These are phyloP conservation scores for Philaenus spumarius DNA, from an alignment of 1,140 invertebrate species.

Conservation along the genomic window DNA sequence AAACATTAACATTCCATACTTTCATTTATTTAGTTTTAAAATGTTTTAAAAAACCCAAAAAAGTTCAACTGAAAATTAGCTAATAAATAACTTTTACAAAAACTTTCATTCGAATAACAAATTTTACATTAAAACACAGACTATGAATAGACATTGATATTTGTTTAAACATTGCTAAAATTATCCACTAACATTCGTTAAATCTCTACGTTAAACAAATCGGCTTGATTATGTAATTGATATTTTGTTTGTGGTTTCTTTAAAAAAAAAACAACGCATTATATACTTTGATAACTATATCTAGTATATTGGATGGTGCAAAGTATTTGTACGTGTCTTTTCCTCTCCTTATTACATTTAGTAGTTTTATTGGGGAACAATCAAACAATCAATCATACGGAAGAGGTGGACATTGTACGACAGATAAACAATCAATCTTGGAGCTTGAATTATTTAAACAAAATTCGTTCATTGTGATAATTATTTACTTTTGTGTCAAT, in stretches of 20 bases:
- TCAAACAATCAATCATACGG: background rate
- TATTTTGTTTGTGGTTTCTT: no score
- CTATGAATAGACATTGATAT: constrained; percentile 5
- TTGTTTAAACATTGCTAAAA: background rate
- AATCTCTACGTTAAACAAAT: no score
- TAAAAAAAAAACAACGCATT: no score
- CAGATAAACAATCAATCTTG: background rate
- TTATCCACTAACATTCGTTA: no score
- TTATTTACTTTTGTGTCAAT: no score
- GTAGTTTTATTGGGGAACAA: background rate
- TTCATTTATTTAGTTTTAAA: background rate
- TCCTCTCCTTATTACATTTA: constrained; percentile 8
- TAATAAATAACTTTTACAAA: no score
- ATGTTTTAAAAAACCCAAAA: background rate
- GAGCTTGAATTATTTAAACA: background rate
- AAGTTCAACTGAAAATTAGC: no score
- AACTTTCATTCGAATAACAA: no score
- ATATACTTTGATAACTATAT: background rate
- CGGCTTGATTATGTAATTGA: no score
- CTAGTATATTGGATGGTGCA: background rate
- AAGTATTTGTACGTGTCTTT: constrained; percentile 12
- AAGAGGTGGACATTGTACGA: background rate
- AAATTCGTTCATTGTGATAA: no score
- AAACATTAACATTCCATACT: constrained; percentile 1
- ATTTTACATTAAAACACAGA: no score